Evolutionary conservation across 2,888 invertebrate species (phyloP), one percentile per base, ranked within the genome.

Genomic region (Brassicogethes aeneus): DNA sequence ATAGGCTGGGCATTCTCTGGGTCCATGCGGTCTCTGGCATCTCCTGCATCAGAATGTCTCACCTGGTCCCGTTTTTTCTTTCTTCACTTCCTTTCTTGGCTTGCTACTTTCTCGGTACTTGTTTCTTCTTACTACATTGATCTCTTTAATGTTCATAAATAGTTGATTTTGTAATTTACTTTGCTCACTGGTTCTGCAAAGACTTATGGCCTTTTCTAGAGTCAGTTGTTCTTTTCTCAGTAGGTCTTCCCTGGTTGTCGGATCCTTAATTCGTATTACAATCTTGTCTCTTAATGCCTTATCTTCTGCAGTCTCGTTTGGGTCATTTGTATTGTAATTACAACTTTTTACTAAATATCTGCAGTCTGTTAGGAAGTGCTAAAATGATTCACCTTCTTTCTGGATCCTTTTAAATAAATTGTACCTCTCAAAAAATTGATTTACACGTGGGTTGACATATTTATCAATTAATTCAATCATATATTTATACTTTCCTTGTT

Each of bases 401-500:
- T 52, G 49, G 8, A 15, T 39, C 33, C 49, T 41, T 45, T 48
- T 47, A 10, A 41, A 38, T 39, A 53, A 55, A 35, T 45, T 50
- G 36, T 50, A 52, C 14, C 52, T 14, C 41, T 49, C 48, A 40
- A 52, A 55, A 35, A 44, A 46, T 42, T 55, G 50, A 30, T 54
- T 54, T 14, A 50, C 35, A 30, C 47, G 15, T n/a, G 55, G 51
- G 16, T 51, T 23, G 10, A 23, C 23, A 23, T 7, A 23, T 10
- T 52, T 23, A 7, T 23, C 23, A 23, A 23, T 23, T 23, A 7
- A 10, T 10, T 23, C 23, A 7, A 23, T 23, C 23, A 23, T 23
- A 23, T 7, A 23, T 7, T 23, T 23, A 10, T 23, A 23, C 5
- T 10, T 23, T 7, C 10, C 10, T 23, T 23, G 7, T 7, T 23